Base-by-base conservation (phyloP, 1,140 invertebrate genomes). In the Metaphire vulgaris region DNA sequence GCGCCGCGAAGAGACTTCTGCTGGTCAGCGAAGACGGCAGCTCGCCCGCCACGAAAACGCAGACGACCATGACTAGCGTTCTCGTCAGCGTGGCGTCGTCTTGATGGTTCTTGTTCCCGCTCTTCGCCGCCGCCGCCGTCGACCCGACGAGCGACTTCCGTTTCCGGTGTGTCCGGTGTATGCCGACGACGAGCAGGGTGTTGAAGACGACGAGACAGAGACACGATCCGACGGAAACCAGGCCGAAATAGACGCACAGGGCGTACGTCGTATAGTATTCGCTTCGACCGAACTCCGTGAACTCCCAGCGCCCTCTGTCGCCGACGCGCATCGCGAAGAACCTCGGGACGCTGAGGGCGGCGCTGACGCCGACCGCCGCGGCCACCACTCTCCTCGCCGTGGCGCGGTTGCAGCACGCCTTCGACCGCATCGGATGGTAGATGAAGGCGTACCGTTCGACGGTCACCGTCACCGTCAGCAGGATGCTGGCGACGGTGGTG, bases 391-490 rank as follows among this genome's bases (percentile, higher is more conserved):
- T 41, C 30, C 71, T 28, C 15, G 75, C 75, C 29, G 28, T 31
- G 1, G n/a, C 6, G n/a, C 30, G 31, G 67, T 29, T 76, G 70
- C 75, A 76, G 14, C 69, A 76, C 26, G 32, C 31, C n/a, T 68
- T 72, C 1, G 75, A 74, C 67, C n/a, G 21, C 29, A 72, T 32
- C 29, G 75, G 75, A 15, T 76, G 75, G 71, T 76, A 76, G 69
- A 76, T 72, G 75, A 79, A 80, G 33, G 77, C 68, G 69, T 71
- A 80, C 0, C 79, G 64, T 65, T 80, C 79, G n/a, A 80, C 66
- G 26, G 77, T 79, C 26, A 80, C 68, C 16, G 73, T 74, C 29
- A 80, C 75, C 2, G 79, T 80, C 15, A 77, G 71, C 26, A 77
- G 26, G 1, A 80, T 41, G 28, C 77, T 74, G 30, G 76, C 67